Base-by-base conservation (phyloP, 2,797 vertebrate genomes). In the Melanogrammus aeglefinus region DNA sequence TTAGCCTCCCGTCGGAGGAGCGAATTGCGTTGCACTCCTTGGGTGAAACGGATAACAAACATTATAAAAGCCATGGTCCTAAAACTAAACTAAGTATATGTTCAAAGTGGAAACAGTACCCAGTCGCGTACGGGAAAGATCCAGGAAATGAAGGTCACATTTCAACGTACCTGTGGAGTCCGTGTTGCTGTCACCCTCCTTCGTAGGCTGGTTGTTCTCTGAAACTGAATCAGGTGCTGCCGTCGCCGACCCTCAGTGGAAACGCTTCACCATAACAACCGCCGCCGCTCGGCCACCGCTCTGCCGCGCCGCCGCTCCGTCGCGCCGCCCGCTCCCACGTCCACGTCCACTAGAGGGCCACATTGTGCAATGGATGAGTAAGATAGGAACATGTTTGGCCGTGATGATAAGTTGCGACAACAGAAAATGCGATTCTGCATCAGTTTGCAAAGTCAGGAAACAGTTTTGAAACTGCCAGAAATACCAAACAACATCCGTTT, bases 191-290 rank as follows among this genome's bases (percentile, higher is more conserved):
- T 71, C 77, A 47, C 36, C 85, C 12, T 12, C 33, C 35, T 27
- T 73, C 78, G 18, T 76, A n/a, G 21, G 8, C 31, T 77, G 18
- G 51, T 27, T 83, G 74, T 31, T 74, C 47, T 72, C 75, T 87
- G 83, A 82, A 84, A 83, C 86, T 76, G 87, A 84, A 80, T 89
- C 83, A 87, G 88, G 90, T 83, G 86, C 89, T 72, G 85, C 39
- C 78, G 1, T 69, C 6, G 78, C 69, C 84, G 81, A 83, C 76
- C 89, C 89, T 87, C 87, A 0, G 83, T 86, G 89, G 85, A 82
- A 93, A 93, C 83, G 91, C 91, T 88, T 94, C 94, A 92, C 94
- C 92, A 93, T 94, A 93, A 94, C 93, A 94, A 94, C 94, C 88
- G 79, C 82, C 83, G 75, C 85, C 69, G 79, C 29, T n/a, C 76